Base-by-base conservation (phyloP, 1,140 invertebrate species). In the Papilio helenus region DNA sequence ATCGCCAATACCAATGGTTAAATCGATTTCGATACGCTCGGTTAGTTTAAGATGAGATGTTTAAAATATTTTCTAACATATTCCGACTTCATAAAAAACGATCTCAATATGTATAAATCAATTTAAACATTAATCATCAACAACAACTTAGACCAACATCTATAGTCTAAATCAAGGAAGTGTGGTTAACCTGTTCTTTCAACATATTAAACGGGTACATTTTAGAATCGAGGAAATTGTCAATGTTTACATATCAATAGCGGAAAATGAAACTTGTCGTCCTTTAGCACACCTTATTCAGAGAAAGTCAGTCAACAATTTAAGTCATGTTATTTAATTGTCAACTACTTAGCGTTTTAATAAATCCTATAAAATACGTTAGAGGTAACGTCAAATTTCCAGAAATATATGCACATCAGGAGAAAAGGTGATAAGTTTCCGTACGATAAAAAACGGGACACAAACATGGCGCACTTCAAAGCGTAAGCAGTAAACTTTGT, bases 21-120 rank as follows among this genome's bases (percentile, higher is more conserved):
- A 68, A 68, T 68, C 61, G 61, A 68, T 68, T 61, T 61, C 26
- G 61, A 68, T 68, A 68, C 26, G 12, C 61, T 34, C 10, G 61
- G 3, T 68, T 4, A 4, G 12, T 26, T 23, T 61, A 26, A 23
- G 58, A 20, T 20, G 51, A 2, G n/a, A 8, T 58, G 9, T 10
- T 55, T 55, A 55, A 55, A 39, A 39, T 0, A 8, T 5, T 55
- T 55, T 55, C 16, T n/a, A 16, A 5, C 0, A 20, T 58, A 58
- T 20, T 58, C 51, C n/a, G 9, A 20, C 7, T 4, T 58, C n/a
- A 23, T 20, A 58, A 20, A 7, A 58, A 20, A 58, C n/a, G 46
- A 18, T 16, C 2, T 16, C 16, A 16, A 49, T 18, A 49, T 16
- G 0, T 49, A 18, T 49, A 16, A 39, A 39, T 39, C 34, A 39